Percentiles rank a stretch among this genome's conserved stretches.
These are phyloP conservation scores for Micrasema minimum DNA, from an alignment of 1,140 invertebrate species.

Conservation along the genomic window DNA sequence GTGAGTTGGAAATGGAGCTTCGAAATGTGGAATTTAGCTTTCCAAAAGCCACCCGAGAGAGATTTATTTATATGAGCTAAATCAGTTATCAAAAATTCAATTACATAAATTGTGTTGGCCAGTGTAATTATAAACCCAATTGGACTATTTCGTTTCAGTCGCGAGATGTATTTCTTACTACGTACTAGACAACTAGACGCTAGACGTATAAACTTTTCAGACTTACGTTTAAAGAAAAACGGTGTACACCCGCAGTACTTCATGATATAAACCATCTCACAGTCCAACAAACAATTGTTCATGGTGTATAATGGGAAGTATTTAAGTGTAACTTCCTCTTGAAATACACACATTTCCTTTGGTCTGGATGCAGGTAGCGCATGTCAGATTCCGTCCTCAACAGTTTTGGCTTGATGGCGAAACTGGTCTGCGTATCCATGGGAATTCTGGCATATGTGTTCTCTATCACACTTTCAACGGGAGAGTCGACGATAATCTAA, in stretches of 20 bases:
- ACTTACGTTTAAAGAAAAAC: conserved; percentile 61
- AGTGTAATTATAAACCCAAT: too few relatives aligned
- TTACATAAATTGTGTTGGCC: too few relatives aligned
- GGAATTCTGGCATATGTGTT: conserved; percentile 60
- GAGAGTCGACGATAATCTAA: conserved; percentile 61
- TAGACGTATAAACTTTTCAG: too few relatives aligned
- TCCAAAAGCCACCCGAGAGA: too few relatives aligned
- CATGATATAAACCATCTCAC: conserved; percentile 57
- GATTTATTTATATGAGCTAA: too few relatives aligned
- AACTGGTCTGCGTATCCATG: conserved; percentile 62
- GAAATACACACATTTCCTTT: conserved; percentile 71
- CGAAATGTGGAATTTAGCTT: too few relatives aligned
- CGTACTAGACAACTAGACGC: too few relatives aligned
- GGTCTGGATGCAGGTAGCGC: conserved; percentile 57
- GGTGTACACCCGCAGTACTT: conserved; percentile 58
- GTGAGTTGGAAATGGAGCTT: too few relatives aligned
- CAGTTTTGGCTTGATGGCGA: conserved; percentile 60
- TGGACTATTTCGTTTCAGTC: too few relatives aligned
- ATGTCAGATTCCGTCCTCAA: conserved; percentile 59
- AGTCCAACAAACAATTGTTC: conserved; percentile 61
- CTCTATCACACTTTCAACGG: conserved; percentile 59
- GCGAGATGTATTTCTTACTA: too few relatives aligned
- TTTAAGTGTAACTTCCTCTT: conserved; percentile 66
- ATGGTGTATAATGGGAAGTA: conserved; percentile 61
- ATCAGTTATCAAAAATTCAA: too few relatives aligned